Evolutionary conservation across 2,797 vertebrate genomes (phyloP).

Genomic region (Spinus olivaceus): DNA sequence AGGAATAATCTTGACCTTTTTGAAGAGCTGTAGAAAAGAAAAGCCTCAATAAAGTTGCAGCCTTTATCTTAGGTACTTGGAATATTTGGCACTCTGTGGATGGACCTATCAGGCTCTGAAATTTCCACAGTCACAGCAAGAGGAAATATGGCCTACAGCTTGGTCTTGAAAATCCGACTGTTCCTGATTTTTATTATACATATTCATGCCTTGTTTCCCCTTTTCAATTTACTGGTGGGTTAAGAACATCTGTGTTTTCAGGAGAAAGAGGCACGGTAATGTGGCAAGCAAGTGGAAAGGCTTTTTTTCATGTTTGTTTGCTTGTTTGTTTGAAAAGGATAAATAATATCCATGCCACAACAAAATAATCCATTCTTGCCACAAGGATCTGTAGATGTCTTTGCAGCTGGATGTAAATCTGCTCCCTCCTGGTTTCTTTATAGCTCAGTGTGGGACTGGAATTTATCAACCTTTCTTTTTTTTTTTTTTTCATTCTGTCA

Average conservation of each 20-base stretch:
- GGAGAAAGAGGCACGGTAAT: background rate
- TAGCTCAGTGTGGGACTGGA: background rate
- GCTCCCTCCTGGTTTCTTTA: background rate
- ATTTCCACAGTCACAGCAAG: background rate
- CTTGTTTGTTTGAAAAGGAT: background rate
- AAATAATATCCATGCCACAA: background rate
- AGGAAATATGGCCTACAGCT: background rate
- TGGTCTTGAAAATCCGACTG: background rate
- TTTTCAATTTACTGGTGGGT: background rate
- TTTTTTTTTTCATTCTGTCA: slow-evolving; percentile 56
- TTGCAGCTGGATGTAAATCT: background rate
- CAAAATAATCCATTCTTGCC: background rate
- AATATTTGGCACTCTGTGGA: background rate
- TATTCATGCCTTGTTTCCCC: background rate
- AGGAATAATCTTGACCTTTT: slow-evolving; percentile 43
- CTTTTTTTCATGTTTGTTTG: background rate
- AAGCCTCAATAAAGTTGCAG: slow-evolving; percentile 14
- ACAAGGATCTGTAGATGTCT: background rate
- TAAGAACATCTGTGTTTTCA: slow-evolving; percentile 23
- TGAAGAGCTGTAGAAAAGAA: slow-evolving; percentile 39
- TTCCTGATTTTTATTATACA: slow-evolving; percentile 25
- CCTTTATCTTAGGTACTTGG: slow-evolving; percentile 40
- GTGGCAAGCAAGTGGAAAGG: slow-evolving; percentile 4
- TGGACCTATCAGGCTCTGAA: background rate
- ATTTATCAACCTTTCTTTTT: slow-evolving; percentile 28